These are phyloP conservation scores for Chesias legatella DNA, from an alignment of 2,888 invertebrate genomes.

Conservation along the genomic window DNA sequence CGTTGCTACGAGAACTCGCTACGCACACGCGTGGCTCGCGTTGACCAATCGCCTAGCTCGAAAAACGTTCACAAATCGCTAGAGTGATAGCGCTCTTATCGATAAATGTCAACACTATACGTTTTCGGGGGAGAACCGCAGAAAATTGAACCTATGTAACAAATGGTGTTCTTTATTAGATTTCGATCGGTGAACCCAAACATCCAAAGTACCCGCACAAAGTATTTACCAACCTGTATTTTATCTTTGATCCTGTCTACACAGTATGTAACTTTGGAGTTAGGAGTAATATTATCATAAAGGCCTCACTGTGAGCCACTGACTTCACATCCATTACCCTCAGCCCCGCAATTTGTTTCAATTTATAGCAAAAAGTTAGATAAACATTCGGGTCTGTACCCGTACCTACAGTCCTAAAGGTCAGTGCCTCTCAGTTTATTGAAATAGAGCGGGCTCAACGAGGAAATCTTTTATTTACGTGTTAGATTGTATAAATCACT, in stretches of 20 bases:
- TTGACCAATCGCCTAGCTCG: no score
- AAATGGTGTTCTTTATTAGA: slow-evolving; percentile 45
- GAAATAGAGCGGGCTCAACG: not conserved
- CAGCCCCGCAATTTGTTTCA: slow-evolving; percentile 7
- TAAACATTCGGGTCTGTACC: not conserved
- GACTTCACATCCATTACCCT: slow-evolving; percentile 5
- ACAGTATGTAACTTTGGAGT: no score
- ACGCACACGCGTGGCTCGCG: no score
- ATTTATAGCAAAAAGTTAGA: slow-evolving; percentile 9
- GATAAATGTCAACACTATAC: slow-evolving; percentile 36
- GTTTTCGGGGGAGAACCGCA: slow-evolving; percentile 24
- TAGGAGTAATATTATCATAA: no score
- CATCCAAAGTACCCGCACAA: slow-evolving; percentile 10
- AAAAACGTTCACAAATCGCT: no score
- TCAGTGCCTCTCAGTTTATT: not conserved
- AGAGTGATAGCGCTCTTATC: slow-evolving; percentile 41
- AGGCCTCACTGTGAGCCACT: no score
- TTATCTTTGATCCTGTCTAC: no score
- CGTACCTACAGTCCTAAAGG: not conserved
- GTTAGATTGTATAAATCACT: no score
- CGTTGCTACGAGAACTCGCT: no score
- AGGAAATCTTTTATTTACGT: no score
- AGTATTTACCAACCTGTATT: no score
- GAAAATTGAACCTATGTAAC: slow-evolving; percentile 38
- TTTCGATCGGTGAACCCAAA: slow-evolving; percentile 30